Evolutionary conservation across 2,888 invertebrate species (phyloP).

Genomic region (Petrolisthes cinctipes): DNA sequence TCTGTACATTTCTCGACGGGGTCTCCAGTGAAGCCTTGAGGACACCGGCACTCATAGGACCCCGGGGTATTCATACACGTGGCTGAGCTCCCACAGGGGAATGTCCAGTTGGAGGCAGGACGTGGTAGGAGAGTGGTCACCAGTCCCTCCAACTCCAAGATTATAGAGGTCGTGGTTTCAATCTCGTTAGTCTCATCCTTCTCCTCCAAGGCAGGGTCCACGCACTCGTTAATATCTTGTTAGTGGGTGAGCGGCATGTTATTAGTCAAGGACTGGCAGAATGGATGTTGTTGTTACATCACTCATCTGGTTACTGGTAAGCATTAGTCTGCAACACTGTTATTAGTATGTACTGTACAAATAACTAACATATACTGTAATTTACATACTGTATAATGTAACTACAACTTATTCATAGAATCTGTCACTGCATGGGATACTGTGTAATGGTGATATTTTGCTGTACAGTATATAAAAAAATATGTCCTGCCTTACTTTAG

Average conservation of each 20-base stretch:
- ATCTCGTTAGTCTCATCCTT: not conserved
- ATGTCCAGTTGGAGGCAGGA: constrained; percentile 53
- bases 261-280: constrained; percentile 25
- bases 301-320: constrained; percentile 28
- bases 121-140: constrained; percentile 34
- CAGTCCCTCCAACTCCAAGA: constrained; percentile 24
- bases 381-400: no score
- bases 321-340: constrained; percentile 31
- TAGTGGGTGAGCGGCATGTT: constrained; percentile 36
- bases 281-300: constrained; percentile 12
- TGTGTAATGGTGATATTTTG: no score
- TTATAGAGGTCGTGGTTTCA: constrained; percentile 29
- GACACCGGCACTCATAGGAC: constrained; percentile 88
- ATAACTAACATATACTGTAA: not conserved
- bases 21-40: constrained; percentile 77
- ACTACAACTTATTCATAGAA: no score
- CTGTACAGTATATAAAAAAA: no score
- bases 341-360: constrained; percentile 19
- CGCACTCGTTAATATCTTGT: constrained; percentile 64
- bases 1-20: constrained; percentile 74
- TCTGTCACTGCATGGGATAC: no score
- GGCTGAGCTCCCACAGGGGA: constrained; percentile 85
- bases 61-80: constrained; percentile 91
- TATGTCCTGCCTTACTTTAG: no score
- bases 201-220: constrained; percentile 39